phyloP scores from a whole-genome alignment of 2,888 invertebrate genomes.

The Ecdyonurus torrentis region DNA sequence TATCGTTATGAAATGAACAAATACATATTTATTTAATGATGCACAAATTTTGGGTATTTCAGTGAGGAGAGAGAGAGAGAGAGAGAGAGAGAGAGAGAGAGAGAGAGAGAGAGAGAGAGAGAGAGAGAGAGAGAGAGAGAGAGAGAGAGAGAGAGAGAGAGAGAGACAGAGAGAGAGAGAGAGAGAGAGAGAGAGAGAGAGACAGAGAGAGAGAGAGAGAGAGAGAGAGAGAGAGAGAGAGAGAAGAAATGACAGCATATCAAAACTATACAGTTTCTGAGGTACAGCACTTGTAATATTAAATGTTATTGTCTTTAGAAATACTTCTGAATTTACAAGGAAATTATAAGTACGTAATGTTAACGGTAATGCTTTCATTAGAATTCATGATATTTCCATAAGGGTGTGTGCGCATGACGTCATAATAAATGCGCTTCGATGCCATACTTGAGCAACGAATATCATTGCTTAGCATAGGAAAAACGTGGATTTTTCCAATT shows the following conservation, averaged over 20 bases:
- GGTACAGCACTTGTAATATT: too few relatives aligned
- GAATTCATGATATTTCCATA: too few relatives aligned
- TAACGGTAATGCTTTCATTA: too few relatives aligned
- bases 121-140: background rate
- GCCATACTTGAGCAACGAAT: too few relatives aligned
- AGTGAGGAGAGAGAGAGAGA: background rate
- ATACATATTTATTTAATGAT: background rate
- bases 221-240: conserved; percentile 4
- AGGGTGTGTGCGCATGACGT: too few relatives aligned
- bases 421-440: too few relatives aligned
- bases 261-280: too few relatives aligned
- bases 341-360: too few relatives aligned
- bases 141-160: background rate
- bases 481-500: too few relatives aligned
- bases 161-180: conserved; percentile 1
- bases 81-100: background rate
- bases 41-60: background rate
- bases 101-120: background rate
- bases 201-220: conserved; percentile 4
- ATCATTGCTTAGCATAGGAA: too few relatives aligned
- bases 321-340: too few relatives aligned
- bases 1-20: background rate
- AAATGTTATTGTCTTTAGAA: too few relatives aligned
- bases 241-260: background rate
- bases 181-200: background rate